Base-by-base conservation (phyloP, 1,140 invertebrate species). In the Nylanderia fulva region DNA sequence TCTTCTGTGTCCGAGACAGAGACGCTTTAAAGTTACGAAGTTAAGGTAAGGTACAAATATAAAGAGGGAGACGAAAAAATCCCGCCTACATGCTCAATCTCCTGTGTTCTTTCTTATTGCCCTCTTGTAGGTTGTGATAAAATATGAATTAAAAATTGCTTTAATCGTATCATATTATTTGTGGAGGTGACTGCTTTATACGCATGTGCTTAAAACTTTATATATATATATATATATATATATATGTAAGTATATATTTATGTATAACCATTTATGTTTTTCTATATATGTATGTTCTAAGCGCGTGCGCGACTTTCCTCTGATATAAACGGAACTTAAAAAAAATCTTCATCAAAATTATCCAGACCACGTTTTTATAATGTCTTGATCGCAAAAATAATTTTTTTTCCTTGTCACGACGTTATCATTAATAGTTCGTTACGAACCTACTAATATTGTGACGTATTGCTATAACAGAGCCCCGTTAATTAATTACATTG, bases 1-100 rank as follows among this genome's bases (percentile, higher is more conserved):
- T 61, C 60, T 87, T 87, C 86, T 72, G 58, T 58, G 84, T 87
- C 27, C 86, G 58, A 86, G 86, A 87, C 27, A 9, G 13, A 48
- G 15, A 9, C 27, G 3, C 39, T 64, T 64, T 77, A 76, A 76
- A 63, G 27, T 63, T 77, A 21, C 56, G 45, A 79, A 45, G 29
- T 27, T 27, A 36, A 33, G 60, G 36, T 56, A n/a, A 27, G 42
- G 18, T 76, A 54, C 33, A 75, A 39, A 45, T 54, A 56, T 29
- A 48, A 33, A 69, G 21, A 52, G 45, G 45, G 21, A 39, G 52
- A 76, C 83, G 54, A 86, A 86, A 48, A 66, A 27, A 77, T 42
- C 2, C 11, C 42, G 42, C 27, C 29, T 27, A 52, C 13, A 36
- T 24, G 11, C 27, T 42, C 48, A 27, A 77, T 52, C 42, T 77